These are phyloP conservation scores for Drosophila sucinea DNA, from an alignment of 1,140 invertebrate genomes.

Conservation along the genomic window DNA sequence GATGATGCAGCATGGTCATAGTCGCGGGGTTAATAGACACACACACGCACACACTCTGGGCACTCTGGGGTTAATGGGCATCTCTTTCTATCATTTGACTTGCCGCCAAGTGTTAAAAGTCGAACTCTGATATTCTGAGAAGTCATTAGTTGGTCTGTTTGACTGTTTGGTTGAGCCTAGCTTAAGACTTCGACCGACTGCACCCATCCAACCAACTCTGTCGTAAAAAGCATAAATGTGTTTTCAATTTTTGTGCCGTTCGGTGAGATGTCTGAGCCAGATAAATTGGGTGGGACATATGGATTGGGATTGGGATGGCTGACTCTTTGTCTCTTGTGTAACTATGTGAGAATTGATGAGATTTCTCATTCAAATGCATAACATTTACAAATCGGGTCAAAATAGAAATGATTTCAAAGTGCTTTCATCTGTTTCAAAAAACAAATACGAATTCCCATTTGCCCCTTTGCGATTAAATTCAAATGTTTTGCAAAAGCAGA, in stretches of 20 bases:
- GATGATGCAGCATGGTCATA: slow-evolving; percentile 52
- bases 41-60: background rate
- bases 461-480: too few relatives aligned
- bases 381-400: slow-evolving; percentile 8
- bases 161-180: slow-evolving; percentile 26
- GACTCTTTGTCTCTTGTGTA: slow-evolving; percentile 22
- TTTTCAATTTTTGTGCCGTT: slow-evolving; percentile 47
- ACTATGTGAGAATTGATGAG: slow-evolving; percentile 47
- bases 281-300: slow-evolving; percentile 10
- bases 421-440: background rate
- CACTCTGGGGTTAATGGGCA: slow-evolving; percentile 57
- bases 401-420: background rate
- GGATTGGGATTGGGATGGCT: background rate
- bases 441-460: too few relatives aligned
- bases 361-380: slow-evolving; percentile 21
- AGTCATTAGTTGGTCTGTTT: slow-evolving; percentile 34
- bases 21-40: slow-evolving; percentile 62
- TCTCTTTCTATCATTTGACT: slow-evolving; percentile 43
- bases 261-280: slow-evolving; percentile 13
- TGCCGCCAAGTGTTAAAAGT: slow-evolving; percentile 51
- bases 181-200: slow-evolving; percentile 16
- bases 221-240: slow-evolving; percentile 48
- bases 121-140: slow-evolving; percentile 25
- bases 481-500: too few relatives aligned
- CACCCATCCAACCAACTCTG: slow-evolving; percentile 21